Evolutionary conservation across 2,113 vertebrate species (phyloP), one percentile per base, ranked within the genome.

Genomic region (Prunella himalayana): DNA sequence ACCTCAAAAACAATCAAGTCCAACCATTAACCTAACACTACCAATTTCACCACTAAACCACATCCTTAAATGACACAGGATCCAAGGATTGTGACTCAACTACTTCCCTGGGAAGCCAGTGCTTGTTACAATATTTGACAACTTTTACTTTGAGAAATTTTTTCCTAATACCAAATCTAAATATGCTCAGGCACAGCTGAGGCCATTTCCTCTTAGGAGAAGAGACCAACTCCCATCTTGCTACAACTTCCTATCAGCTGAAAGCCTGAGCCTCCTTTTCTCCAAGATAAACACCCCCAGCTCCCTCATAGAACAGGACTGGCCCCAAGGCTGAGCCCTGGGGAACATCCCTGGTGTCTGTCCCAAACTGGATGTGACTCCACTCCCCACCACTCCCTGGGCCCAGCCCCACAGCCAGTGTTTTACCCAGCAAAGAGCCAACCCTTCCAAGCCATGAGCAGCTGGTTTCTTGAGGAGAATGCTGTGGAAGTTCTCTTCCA

Each of bases 351-450:
- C 15, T 9, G 19, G 19, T 30, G n/a, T 45, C 12, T 12, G 4
- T 8, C 12, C 3, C 5, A 28, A 61, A 47, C 28, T 61, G 56
- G 56, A 47, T 8, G 9, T 47, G n/a, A 39, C 31, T 35, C 25
- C 13, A 25, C 2, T 24, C 15, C 35, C 20, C 28, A 28, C 3
- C 21, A 3, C 22, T 61, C 64, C 4, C 84, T 35, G 56, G 23
- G 28, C 47, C 24, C 0, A 0, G 39, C 8, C 47, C 13, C 41
- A 61, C 24, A 39, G 28, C 1, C 12, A 16, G 12, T 4, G n/a
- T n/a, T 61, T 24, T 20, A 70, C 30, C 19, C 64, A 61, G 64
- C 3, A 24, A 54, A n/a, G 24, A 17, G 15, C 13, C n/a, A 56
- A 61, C 1, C 23, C 39, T n/a, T 16, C 23, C n/a, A 69, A 45